Base-by-base conservation (phyloP, 2,888 invertebrate species). In the Scrobipalpa costella region DNA sequence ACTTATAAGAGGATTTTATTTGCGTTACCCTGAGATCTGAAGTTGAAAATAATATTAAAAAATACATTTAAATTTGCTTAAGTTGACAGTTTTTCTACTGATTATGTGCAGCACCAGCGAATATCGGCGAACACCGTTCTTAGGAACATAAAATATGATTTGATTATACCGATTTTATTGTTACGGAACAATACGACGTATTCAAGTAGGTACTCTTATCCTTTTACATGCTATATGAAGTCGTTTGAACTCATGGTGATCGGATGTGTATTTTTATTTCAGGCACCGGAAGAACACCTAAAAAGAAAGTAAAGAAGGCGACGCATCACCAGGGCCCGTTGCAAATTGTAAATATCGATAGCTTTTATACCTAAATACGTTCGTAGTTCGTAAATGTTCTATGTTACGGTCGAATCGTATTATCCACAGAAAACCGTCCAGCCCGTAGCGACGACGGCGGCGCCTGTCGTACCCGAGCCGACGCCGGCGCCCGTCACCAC, bases 11-110 rank as follows among this genome's bases (percentile, higher is more conserved):
- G 88, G 79, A 85, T 90, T 90, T 91, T 81, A 88, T 90, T 90
- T 88, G 69, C 69, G 71, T 64, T 70, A 76, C 83, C 91, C 92
- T 92, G 93, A 93, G 89, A 88, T 90, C 88, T 88, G 89, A 89
- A 85, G 79, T 81, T 76, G n/a, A 33, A 60, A 21, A 27, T 19
- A 33, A 55, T 63, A 17, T 11, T 2, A 40, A 57, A 9, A 11
- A 33, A 15, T 34, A 11, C 8, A 6, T 15, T n/a, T n/a, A n/a
- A n/a, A 34, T 57, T 57, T 15, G 57, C 21, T 21, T 8, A 27
- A 8, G 19, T 27, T 62, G 19, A 13, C 17, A 59, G 44, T 44
- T 33, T 61, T 61, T 34, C n/a, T n/a, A n/a, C n/a, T n/a, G n/a
- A n/a, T 50, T 33, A 19, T 13, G 34, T 50, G 21, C 68, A 70